Evolutionary conservation across 1,140 invertebrate species (phyloP).

Genomic region (Bombus cullumanus): DNA sequence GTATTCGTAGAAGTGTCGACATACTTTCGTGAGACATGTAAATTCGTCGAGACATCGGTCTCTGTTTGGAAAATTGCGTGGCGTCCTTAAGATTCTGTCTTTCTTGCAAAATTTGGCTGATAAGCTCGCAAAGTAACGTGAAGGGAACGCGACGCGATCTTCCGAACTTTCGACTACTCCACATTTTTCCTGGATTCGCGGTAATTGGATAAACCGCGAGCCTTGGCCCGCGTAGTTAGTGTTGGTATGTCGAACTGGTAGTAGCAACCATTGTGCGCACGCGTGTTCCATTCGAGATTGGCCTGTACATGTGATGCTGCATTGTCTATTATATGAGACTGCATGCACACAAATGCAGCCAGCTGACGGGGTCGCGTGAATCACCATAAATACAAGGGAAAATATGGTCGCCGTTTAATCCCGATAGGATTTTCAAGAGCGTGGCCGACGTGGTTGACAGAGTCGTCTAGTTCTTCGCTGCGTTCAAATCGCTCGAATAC

Average conservation of each 20-base stretch:
- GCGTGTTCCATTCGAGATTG: not conserved
- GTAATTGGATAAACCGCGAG: slow-evolving; percentile 60
- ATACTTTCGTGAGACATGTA: not conserved
- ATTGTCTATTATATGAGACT: not conserved
- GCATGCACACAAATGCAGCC: slow-evolving; percentile 16
- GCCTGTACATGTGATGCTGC: slow-evolving; percentile 8
- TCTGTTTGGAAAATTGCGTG: not conserved
- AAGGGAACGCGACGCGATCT: slow-evolving; percentile 9
- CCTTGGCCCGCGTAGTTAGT: slow-evolving; percentile 49
- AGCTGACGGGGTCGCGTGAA: not conserved
- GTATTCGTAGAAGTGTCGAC: too few relatives aligned
- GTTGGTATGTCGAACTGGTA: slow-evolving; percentile 25
- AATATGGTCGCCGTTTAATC: not conserved
- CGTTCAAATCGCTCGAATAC: not conserved
- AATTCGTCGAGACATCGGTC: too few relatives aligned
- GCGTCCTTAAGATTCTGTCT: not conserved
- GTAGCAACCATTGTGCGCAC: not conserved
- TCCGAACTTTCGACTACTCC: slow-evolving; percentile 26
- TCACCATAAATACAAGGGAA: slow-evolving; percentile 7
- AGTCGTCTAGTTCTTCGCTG: not conserved
- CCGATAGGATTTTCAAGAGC: not conserved
- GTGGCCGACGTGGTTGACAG: not conserved
- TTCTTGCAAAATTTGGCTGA: not conserved
- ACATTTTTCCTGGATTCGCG: slow-evolving; percentile 40
- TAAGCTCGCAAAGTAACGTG: not conserved